These are phyloP conservation scores for Nomada fabriciana DNA, from an alignment of 2,888 invertebrate species.

Conservation along the genomic window DNA sequence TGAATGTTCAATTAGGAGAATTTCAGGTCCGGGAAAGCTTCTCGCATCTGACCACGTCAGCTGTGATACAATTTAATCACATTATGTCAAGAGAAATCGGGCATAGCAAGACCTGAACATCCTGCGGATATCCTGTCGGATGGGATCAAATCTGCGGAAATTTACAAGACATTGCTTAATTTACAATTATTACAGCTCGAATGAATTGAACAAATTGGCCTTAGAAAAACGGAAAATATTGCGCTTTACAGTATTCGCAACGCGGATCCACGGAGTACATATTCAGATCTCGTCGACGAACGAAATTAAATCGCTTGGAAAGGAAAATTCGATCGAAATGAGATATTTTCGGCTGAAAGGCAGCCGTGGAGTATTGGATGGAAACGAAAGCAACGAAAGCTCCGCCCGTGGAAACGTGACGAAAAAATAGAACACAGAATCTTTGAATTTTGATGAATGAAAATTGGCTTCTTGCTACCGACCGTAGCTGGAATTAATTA, in stretches of 20 bases:
- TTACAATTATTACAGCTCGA: background rate
- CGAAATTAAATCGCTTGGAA: constrained; percentile 43
- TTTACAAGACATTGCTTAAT: background rate
- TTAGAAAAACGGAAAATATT: too few species aligned
- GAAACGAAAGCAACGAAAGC: too few species aligned
- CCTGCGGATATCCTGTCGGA: background rate
- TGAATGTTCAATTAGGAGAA: background rate
- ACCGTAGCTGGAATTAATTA: constrained; percentile 7
- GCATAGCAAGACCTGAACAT: background rate
- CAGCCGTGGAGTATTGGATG: background rate
- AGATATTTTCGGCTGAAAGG: constrained; percentile 9
- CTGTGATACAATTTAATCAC: background rate
- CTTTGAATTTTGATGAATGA: constrained; percentile 12
- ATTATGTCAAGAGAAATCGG: background rate
- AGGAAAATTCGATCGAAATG: constrained; percentile 20
- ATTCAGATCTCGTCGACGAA: constrained; percentile 42
- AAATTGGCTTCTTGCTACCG: background rate
- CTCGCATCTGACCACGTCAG: background rate
- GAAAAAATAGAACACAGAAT: background rate
- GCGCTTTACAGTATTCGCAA: background rate
- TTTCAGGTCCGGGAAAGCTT: background rate
- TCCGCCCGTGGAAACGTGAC: background rate
- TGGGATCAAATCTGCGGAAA: background rate
- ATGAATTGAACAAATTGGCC: background rate
- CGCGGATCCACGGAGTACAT: constrained; percentile 33